phyloP scores from a whole-genome alignment of 2,888 invertebrate species.

The Teleiodes luculella region DNA sequence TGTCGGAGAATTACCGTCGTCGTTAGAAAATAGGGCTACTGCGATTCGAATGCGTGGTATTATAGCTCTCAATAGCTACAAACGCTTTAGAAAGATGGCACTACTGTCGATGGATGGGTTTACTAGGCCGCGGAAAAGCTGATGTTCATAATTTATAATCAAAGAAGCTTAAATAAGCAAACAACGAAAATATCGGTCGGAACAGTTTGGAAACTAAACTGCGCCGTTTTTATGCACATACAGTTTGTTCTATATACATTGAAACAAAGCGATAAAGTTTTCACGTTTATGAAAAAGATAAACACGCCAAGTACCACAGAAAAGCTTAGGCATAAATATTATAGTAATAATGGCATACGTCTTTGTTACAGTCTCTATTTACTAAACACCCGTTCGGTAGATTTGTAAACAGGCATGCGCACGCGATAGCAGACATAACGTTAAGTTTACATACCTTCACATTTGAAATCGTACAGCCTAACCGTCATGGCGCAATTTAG shows the following conservation, averaged over 20 bases:
- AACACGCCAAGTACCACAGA: not conserved
- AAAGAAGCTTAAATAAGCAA: no score
- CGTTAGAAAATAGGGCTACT: no score
- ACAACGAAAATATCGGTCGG: no score
- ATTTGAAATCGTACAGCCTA: constrained; percentile 11
- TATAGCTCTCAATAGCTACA: no score
- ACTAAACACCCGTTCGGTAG: constrained; percentile 20
- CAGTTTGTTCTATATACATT: not conserved
- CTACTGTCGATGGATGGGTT: no score
- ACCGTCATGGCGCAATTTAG: constrained; percentile 22
- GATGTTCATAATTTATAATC: no score
- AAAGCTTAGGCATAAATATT: constrained; percentile 16
- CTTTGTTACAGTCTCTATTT: constrained; percentile 20
- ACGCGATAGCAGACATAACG: constrained; percentile 13
- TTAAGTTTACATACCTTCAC: not conserved
- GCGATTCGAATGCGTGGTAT: no score
- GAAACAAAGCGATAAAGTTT: constrained; percentile 1
- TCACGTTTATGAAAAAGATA: constrained; percentile 4
- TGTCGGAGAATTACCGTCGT: constrained; percentile 10
- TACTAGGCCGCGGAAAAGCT: no score
- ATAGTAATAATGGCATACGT: constrained; percentile 11
- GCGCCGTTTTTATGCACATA: not conserved
- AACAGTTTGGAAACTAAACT: not conserved
- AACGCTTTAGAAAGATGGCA: no score
- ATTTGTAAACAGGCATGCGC: constrained; percentile 22